Base-by-base conservation (phyloP, 2,797 vertebrate species). In the Myoxocephalus aenaeus region DNA sequence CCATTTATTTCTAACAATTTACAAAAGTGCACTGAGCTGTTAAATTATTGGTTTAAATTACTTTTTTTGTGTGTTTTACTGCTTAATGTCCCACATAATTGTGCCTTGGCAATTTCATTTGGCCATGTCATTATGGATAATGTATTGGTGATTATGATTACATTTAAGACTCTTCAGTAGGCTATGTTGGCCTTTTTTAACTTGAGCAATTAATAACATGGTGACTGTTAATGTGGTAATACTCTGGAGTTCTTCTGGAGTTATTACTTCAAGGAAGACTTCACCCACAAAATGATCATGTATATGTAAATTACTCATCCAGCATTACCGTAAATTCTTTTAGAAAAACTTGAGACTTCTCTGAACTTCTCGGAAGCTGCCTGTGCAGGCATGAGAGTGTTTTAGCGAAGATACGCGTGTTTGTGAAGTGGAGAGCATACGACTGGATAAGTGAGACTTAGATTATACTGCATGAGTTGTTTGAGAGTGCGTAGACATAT, bases 81-180 rank as follows among this genome's bases (percentile, higher is more conserved):
- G 63, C 38, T 82, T 79, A 81, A 89, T 84, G 58, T 63, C 51
- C 34, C 61, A 50, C 79, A 80, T 86, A 77, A 91, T 82, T 66
- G 65, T 61, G 61, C 80, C 38, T 56, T 53, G 66, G 74, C 27
- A 56, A 48, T 73, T 78, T 73, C 1, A 70, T 64, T 68, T 46
- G 34, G 18, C 70, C 57, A 42, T 66, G 53, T 70, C 25, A 42
- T 44, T 69, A 69, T 42, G 7, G 29, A 70, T 54, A 75, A 85
- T 57, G 3, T n/a, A 65, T 22, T 46, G 36, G 57, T 70, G 68
- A 80, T 80, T 61, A 77, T 44, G 18, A 82, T 80, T 81, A 57
- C 54, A 85, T 83, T 17, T 18, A 65, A 59, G 14, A 53, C 50
- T 53, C 10, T 58, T 67, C 32, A 53, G 77, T 13, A 18, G 9